These are phyloP conservation scores for Tipula helvola DNA, from an alignment of 2,888 invertebrate genomes.

Conservation along the genomic window DNA sequence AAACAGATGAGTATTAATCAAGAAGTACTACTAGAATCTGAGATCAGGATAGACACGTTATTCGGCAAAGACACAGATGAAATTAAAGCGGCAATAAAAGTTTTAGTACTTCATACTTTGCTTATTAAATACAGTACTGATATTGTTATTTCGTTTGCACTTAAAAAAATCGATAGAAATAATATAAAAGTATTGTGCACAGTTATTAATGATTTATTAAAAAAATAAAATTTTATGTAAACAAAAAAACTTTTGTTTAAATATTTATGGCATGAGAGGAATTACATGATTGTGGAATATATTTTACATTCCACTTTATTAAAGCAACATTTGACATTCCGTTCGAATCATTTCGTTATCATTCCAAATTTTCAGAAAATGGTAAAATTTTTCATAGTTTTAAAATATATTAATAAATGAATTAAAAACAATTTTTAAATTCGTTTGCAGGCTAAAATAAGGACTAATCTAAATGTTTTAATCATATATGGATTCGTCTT, in stretches of 20 bases:
- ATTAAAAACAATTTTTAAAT: not conserved
- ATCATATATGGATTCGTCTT: not conserved
- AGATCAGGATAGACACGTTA: not conserved
- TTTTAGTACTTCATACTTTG: not conserved
- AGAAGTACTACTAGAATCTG: not conserved
- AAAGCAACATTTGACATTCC: not conserved
- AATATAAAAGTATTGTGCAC: not conserved
- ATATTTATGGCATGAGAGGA: not conserved
- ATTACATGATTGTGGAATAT: not conserved
- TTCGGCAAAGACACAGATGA: not conserved
- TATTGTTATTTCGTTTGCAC: not conserved
- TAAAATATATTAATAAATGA: not conserved
- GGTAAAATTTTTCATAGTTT: not conserved
- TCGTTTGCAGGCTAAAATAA: not conserved
- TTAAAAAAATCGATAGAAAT: conserved; percentile 6
- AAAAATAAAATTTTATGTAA: not conserved
- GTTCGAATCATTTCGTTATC: not conserved
- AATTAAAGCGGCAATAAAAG: not conserved
- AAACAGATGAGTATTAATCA: not conserved
- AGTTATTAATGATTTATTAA: not conserved
- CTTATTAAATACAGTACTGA: not conserved
- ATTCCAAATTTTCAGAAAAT: not conserved
- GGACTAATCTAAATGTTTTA: not conserved
- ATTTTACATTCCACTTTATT: not conserved
- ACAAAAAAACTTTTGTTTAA: not conserved